These are phyloP conservation scores for Cataglyphis albicans DNA, from an alignment of 2,888 invertebrate genomes.

Conservation along the genomic window DNA sequence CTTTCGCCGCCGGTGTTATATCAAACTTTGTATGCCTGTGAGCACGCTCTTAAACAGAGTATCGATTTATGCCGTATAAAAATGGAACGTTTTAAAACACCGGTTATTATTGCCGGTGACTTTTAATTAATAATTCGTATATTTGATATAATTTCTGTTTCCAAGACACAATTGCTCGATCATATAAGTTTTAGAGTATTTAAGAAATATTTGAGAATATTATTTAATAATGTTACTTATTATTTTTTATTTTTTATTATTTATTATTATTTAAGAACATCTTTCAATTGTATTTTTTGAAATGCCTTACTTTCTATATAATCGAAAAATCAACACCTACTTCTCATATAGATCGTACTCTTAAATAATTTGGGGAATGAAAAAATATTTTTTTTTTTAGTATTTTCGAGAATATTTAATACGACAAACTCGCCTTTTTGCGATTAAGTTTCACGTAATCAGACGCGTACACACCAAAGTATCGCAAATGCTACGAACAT, in stretches of 20 bases:
- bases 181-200: not conserved
- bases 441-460: slow-evolving; percentile 1
- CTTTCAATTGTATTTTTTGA: not conserved
- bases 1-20: slow-evolving; percentile 27
- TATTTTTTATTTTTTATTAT: too few relatives aligned
- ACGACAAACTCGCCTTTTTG: not conserved
- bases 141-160: not conserved
- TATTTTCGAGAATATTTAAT: not conserved
- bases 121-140: not conserved
- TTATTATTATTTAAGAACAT: too few relatives aligned
- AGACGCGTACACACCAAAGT: not conserved
- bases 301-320: not conserved
- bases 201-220: too few relatives aligned
- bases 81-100: not conserved
- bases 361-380: not conserved
- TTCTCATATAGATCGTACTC: not conserved
- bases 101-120: not conserved
- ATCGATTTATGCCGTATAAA: not conserved
- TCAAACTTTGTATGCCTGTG: not conserved
- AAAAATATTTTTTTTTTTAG: not conserved
- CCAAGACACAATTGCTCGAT: not conserved
- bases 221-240: too few relatives aligned
- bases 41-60: slow-evolving; percentile 17
- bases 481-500: slow-evolving; percentile 12
- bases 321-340: not conserved